phyloP scores from a whole-genome alignment of 2,888 invertebrate genomes.

The Ceramica pisi region DNA sequence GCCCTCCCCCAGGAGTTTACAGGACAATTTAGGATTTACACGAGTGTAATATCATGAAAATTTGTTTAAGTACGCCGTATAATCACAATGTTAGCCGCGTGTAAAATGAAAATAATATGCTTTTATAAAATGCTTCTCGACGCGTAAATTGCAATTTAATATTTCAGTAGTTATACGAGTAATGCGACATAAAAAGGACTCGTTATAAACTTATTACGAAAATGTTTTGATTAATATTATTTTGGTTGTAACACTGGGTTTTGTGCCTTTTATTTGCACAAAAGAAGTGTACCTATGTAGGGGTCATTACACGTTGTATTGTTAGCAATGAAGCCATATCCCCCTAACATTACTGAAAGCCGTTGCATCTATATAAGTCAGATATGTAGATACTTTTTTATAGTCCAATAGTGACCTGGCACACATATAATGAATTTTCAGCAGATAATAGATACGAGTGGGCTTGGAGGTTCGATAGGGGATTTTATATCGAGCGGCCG shows the following conservation, averaged over 20 bases:
- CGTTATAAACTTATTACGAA: conserved; percentile 55
- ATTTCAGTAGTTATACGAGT: conserved; percentile 65
- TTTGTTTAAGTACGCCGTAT: conserved; percentile 65
- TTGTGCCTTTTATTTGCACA: neutral
- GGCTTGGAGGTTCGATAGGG: conserved; percentile 69
- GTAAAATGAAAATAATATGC: conserved; percentile 71
- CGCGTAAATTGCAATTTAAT: conserved; percentile 70
- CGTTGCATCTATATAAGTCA: conserved; percentile 17
- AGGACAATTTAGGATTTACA: conserved; percentile 76
- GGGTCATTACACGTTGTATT: neutral
- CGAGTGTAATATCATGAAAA: conserved; percentile 70
- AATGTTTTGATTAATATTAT: conserved; percentile 15
- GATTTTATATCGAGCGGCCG: conserved; percentile 80
- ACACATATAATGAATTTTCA: conserved; percentile 49
- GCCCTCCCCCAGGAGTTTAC: conserved; percentile 72
- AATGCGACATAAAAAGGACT: conserved; percentile 62
- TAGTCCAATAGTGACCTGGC: conserved; percentile 31
- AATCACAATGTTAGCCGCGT: conserved; percentile 66
- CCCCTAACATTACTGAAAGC: conserved; percentile 1
- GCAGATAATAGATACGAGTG: conserved; percentile 50
- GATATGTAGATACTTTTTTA: conserved; percentile 24
- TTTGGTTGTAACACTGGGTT: neutral
- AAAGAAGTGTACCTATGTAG: neutral
- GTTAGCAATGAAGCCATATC: neutral
- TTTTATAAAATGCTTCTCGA: conserved; percentile 58